These are phyloP conservation scores for Hydropsyche tenuis DNA, from an alignment of 1,140 invertebrate species.

Conservation along the genomic window DNA sequence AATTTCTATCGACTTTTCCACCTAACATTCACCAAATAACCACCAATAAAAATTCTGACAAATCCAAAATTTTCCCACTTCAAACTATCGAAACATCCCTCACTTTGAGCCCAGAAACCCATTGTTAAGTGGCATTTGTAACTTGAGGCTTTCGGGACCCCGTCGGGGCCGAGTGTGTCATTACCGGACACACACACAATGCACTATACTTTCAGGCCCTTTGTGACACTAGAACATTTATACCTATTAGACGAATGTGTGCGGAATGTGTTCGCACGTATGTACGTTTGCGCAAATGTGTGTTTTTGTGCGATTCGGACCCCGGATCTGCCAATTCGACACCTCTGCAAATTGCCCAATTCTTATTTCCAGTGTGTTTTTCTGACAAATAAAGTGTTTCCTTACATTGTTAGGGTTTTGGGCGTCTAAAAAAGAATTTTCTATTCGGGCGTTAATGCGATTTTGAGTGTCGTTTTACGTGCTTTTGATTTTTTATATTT, in stretches of 20 bases:
- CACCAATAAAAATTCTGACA: too few species aligned
- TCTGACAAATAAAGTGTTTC: slow-evolving; percentile 28
- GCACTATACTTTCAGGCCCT: not conserved
- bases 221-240: slow-evolving; percentile 17
- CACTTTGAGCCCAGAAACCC: not conserved
- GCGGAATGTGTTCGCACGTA: not conserved
- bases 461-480: too few species aligned
- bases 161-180: slow-evolving; percentile 31
- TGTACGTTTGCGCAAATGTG: not conserved
- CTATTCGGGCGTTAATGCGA: not conserved
- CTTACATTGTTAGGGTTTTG: slow-evolving; percentile 2
- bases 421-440: not conserved
- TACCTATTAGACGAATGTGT: not conserved
- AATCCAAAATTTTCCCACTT: too few species aligned
- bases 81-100: slow-evolving; percentile 13
- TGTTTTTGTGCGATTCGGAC: slow-evolving; percentile 1
- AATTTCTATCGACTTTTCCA: too few species aligned
- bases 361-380: slow-evolving; percentile 14
- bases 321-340: slow-evolving; percentile 36
- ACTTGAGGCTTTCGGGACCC: slow-evolving; percentile 38
- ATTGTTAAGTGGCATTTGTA: slow-evolving; percentile 49
- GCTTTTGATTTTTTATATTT: too few species aligned
- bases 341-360: slow-evolving; percentile 38
- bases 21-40: too few species aligned
- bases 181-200: slow-evolving; percentile 21